Base-by-base conservation (phyloP, 2,797 vertebrate species). In the Pangasius krempfi region DNA sequence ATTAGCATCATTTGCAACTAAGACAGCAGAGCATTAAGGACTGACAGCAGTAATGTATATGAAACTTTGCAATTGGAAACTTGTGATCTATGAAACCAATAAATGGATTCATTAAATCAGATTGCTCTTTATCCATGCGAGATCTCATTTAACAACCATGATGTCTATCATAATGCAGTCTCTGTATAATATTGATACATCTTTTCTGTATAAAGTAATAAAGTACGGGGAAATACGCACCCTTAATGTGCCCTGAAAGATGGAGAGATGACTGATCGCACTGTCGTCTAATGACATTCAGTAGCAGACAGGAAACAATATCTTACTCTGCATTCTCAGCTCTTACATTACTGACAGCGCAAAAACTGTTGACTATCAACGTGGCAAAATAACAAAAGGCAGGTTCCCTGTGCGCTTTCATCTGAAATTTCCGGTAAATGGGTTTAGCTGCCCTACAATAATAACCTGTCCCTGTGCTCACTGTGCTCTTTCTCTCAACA, bases 401-500 rank as follows among this genome's bases (percentile, higher is more conserved):
- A 52, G 5, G 33, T 13, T 81, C 30, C 52, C 10, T 37, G 16
- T 25, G 18, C 0, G 30, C 8, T 0, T 56, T 56, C 7, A 10
- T 60, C 22, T 56, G 33, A 44, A 62, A 62, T 40, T 62, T 62
- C 22, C 7, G n/a, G 50, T 79, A 56, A 78, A 58, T 40, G 60
- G 12, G 50, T 81, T 86, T 60, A 62, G 10, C 64, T 68, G 62
- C 44, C 87, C 85, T 44, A 66, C 86, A 30, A 47, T 89, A 93
- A 94, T n/a, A n/a, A 85, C 60, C 91, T 91, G 90, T 89, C 92
- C 27, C 60, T 80, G 75, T 60, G 12, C 81, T 40, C 16, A 66
- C 60, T 87, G 50, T 79, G 37, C 50, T 73, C 76, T 2, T 30
- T 73, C 86, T 78, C 62, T 84, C 92, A 93, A 93, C 90, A 93